Evolutionary conservation across 2,797 vertebrate species (phyloP), one percentile per base, ranked within the genome.

Genomic region (Galago senegalensis): DNA sequence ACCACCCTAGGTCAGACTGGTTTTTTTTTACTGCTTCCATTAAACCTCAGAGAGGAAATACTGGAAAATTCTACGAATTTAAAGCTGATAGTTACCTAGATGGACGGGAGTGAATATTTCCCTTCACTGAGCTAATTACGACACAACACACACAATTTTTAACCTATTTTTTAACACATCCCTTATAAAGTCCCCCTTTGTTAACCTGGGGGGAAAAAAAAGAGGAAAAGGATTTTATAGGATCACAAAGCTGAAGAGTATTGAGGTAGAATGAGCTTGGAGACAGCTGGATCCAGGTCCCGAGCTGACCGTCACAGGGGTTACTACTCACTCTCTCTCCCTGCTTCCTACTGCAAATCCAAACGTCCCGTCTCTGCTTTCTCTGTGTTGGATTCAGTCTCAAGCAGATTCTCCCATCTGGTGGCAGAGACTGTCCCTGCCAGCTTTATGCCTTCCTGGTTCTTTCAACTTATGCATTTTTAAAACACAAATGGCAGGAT

Each of bases 61-160:
- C 46, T 17, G 61, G 4, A 84, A 91, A 94, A 77, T 70, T 70
- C 90, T 27, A 79, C 75, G 85, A 75, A 87, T 81, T 56, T 93
- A 70, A 67, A 87, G 37, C 46, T 80, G 53, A 40, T 69, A 61
- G 58, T 94, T 96, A 70, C 80, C 69, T 75, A 58, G 29, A 60
- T 91, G 43, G n/a, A 56, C 58, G 65, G 34, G 65, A 77, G 20
- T 67, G n/a, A 89, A 60, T 46, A 17, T 95, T 93, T 94, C 40
- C 43, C 43, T n/a, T 94, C 82, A 92, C n/a, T 91, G 77, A 92
- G 27, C 40, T 96, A 91, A 84, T 92, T 89, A 73, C 2, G 92
- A 63, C 80, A 73, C 4, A 95, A 63, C 80, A 84, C 18, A 89
- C 40, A 49, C 40, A 31, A 56, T 87, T 82, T 87, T 87, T 37